These are phyloP conservation scores for Melanotus villosus DNA, from an alignment of 2,888 invertebrate genomes.

Conservation along the genomic window DNA sequence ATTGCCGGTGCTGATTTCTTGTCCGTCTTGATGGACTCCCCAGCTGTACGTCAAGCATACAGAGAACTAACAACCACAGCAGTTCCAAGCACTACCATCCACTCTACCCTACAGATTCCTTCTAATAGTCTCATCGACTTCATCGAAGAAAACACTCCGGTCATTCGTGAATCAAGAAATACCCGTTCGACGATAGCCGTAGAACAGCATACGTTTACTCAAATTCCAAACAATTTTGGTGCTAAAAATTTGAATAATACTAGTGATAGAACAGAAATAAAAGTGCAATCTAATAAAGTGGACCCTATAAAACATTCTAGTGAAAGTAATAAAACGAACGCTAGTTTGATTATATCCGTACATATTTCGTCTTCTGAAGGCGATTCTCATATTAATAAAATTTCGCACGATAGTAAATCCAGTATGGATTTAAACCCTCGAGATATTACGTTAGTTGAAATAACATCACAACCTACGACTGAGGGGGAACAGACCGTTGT, in stretches of 20 bases:
- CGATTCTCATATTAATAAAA: slow-evolving; percentile 55
- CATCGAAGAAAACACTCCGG: slow-evolving; percentile 9
- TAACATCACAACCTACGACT: neutral
- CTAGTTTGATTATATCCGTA: slow-evolving; percentile 66
- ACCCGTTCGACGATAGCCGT: slow-evolving; percentile 31
- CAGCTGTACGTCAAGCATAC: slow-evolving; percentile 53
- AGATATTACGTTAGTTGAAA: neutral
- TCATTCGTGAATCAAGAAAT: slow-evolving; percentile 35
- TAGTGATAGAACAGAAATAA: slow-evolving; percentile 31
- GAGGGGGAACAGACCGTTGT: slow-evolving; percentile 6
- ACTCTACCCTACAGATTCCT: slow-evolving; percentile 39
- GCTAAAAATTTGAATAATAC: slow-evolving; percentile 17
- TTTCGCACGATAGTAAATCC: slow-evolving; percentile 29
- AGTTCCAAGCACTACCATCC: slow-evolving; percentile 41
- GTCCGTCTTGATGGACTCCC: slow-evolving; percentile 65
- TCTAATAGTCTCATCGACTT: slow-evolving; percentile 37
- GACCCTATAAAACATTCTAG: slow-evolving; percentile 25
- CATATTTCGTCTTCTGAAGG: slow-evolving; percentile 70
- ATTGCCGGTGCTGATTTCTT: slow-evolving; percentile 69
- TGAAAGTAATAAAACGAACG: slow-evolving; percentile 36
- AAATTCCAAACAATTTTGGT: slow-evolving; percentile 21
- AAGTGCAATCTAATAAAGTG: slow-evolving; percentile 1
- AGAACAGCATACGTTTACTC: slow-evolving; percentile 26
- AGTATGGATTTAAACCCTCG: neutral
- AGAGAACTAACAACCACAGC: slow-evolving; percentile 43